These are phyloP conservation scores for Mirounga angustirostris DNA, from an alignment of 2,113 vertebrate genomes.

Conservation along the genomic window DNA sequence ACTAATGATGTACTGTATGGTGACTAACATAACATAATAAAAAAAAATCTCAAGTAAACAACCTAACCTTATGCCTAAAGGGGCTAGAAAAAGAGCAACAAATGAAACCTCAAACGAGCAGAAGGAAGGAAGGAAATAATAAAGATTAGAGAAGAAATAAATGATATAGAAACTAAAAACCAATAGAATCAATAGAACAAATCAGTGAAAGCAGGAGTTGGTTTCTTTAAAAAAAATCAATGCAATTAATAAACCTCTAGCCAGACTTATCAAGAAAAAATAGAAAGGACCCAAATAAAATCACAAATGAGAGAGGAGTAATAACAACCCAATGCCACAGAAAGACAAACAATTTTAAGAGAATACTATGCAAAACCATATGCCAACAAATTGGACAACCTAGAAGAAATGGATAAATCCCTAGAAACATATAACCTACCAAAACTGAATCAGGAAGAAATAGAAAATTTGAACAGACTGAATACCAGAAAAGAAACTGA, in stretches of 20 bases:
- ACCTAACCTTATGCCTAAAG: background rate
- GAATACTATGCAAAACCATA: background rate
- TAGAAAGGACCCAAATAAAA: background rate
- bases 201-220: background rate
- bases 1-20: too few relatives aligned
- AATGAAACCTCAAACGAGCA: background rate
- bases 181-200: background rate
- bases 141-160: background rate
- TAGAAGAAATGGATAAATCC: background rate
- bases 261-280: background rate
- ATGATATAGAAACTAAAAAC: background rate
- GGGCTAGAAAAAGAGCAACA: background rate
- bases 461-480: background rate
- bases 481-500: background rate
- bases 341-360: background rate
- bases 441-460: background rate
- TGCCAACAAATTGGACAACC: background rate
- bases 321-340: background rate
- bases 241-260: background rate
- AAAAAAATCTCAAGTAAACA: background rate
- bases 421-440: background rate
- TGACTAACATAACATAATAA: too few relatives aligned
- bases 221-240: background rate
- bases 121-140: background rate
- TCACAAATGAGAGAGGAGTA: background rate